Evolutionary conservation across 2,797 vertebrate genomes (phyloP), one percentile per base, ranked within the genome.

Genomic region (Chaetophractus vellerosus): DNA sequence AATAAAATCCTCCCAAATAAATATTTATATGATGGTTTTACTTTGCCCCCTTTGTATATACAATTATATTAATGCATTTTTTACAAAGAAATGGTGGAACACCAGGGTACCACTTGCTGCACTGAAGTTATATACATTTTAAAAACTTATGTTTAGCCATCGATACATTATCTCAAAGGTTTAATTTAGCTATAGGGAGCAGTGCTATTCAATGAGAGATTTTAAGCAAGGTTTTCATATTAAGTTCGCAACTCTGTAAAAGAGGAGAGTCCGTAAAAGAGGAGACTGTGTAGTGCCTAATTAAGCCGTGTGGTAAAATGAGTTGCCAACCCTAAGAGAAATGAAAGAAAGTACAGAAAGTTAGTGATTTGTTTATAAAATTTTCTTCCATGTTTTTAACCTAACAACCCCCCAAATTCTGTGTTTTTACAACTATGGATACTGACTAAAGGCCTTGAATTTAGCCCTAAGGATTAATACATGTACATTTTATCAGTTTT

Each of bases 1-100:
- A 95, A 82, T 94, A 86, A 95, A 87, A 61, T 66, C 64, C 26
- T 84, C 38, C 6, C n/a, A 76, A 96, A 83, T 85, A 91, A 96
- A 90, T 93, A 88, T 63, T 88, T 91, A 41, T 50, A 31, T 79
- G 63, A 63, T 84, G 64, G 26, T 91, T 95, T 92, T 82, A 71
- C 52, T 90, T 79, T 88, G 33, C 48, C n/a, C 15, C 10, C 14
- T 79, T 88, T 79, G 16, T 64, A 59, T 48, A 26, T 79, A 63
- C 23, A 89, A 38, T 87, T 64, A 57, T 82, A 72, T 78, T 45
- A 75, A 91, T 90, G 26, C n/a, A 2, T 52, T 15, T 72, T 21
- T 64, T 57, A 48, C 72, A 71, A 83, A 94, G 71, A 90, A 74
- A 64, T 23, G 50, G 33, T 18, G 10, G 80, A 87, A 64, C 28